phyloP scores from a whole-genome alignment of 2,888 invertebrate species.

The Ichneumoninae sp. region DNA sequence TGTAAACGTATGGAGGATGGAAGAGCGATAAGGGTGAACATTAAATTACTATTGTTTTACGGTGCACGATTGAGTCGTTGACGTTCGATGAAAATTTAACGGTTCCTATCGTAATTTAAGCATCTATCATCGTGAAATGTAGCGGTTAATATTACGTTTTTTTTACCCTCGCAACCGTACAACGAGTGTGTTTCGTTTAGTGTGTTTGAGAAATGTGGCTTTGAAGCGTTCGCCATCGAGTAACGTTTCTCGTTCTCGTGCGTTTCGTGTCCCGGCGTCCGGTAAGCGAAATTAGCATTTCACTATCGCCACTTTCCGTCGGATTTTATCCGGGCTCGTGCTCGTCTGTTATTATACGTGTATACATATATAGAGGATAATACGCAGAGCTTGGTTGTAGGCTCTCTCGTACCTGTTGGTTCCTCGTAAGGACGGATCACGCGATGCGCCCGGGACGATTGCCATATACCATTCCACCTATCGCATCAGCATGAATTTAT shows the following conservation, averaged over 20 bases:
- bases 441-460: slow-evolving; percentile 32
- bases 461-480: background rate
- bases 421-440: slow-evolving; percentile 47
- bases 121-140: background rate
- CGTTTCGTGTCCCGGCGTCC: slow-evolving; percentile 25
- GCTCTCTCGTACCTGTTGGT: slow-evolving; percentile 43
- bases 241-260: slow-evolving; percentile 14
- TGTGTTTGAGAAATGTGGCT: slow-evolving; percentile 6
- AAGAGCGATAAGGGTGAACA: background rate
- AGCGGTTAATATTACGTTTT: background rate
- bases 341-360: no score
- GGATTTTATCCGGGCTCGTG: slow-evolving; percentile 14
- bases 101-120: background rate
- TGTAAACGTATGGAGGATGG: background rate
- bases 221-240: background rate
- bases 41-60: background rate
- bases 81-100: background rate
- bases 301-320: slow-evolving; percentile 42
- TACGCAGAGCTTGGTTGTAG: slow-evolving; percentile 10
- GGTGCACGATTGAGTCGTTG: background rate
- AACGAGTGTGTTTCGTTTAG: background rate
- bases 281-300: slow-evolving; percentile 49
- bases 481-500: slow-evolving; percentile 1
- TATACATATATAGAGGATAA: slow-evolving; percentile 8
- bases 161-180: background rate